Base-by-base conservation (phyloP, 2,113 vertebrate genomes). In the Rafetus swinhoei region DNA sequence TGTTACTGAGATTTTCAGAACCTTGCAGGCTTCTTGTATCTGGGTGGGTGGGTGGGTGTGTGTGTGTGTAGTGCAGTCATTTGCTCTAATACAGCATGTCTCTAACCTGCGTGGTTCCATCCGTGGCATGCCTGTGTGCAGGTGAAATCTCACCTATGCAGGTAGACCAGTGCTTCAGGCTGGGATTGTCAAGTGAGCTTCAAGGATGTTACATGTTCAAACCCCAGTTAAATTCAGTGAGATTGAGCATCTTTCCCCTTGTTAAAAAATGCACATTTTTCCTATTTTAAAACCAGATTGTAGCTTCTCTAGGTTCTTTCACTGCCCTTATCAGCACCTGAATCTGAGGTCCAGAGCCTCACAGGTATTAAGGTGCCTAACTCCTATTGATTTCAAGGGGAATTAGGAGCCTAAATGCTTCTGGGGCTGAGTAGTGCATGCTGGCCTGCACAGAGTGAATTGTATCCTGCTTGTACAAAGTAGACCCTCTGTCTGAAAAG, bases 1-100 rank as follows among this genome's bases (percentile, higher is more conserved):
- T 96, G 97, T 98, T 94, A 89, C 96, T 97, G 95, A 97, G 96
- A 95, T 97, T 98, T 98, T 95, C 97, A 98, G 95, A 97, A 96
- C 53, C 2, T 74, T 3, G 86, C 62, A 79, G 27, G 82, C 0
- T 19, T 88, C 19, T 55, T 96, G 94, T 88, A 7, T 94, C 62
- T 35, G 62, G 39, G 3, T 39, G 39, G 39, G n/a, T n/a, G n/a
- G n/a, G n/a, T n/a, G n/a, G 3, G 39, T 5, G 39, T 45, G 39
- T 10, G 55, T 2, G 4, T 15, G 57, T 8, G 4, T 19, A 35
- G 52, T 1, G 1, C 62, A 6, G 39, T 45, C 25, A 3, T 25
- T 6, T 1, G 4, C 56, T 24, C 2, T 0, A 0, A 4, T 35
- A 21, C 2, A 1, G 65, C 29, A 55, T 79, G 22, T 6, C 59